These are phyloP conservation scores for Helicoverpa assulta DNA, from an alignment of 2,888 invertebrate species.

Conservation along the genomic window DNA sequence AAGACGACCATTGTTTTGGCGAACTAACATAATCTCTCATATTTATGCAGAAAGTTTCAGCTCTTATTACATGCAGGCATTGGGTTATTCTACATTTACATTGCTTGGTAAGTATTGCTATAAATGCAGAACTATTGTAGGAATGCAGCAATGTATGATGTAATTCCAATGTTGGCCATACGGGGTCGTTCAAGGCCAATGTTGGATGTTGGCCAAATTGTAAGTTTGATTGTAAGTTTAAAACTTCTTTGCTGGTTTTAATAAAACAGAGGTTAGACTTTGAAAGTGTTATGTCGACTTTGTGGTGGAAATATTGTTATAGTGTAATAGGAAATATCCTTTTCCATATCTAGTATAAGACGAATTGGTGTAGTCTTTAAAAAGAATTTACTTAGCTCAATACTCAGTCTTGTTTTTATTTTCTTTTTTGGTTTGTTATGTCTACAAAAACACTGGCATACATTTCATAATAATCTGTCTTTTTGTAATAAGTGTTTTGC, in stretches of 20 bases:
- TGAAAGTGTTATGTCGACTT: conserved; percentile 8
- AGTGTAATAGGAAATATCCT: conserved; percentile 3
- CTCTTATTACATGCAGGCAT: not conserved
- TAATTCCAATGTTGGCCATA: not conserved
- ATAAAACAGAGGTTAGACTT: conserved; percentile 17
- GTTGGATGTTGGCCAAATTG: conserved; percentile 9
- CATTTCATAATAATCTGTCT: too few species aligned
- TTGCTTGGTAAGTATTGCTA: not conserved
- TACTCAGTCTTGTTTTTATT: too few species aligned
- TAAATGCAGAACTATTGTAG: not conserved
- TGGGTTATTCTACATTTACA: conserved; percentile 1
- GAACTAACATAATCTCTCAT: conserved; percentile 21
- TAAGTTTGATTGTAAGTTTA: conserved; percentile 9
- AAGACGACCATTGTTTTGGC: conserved; percentile 15
- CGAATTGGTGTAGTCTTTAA: too few species aligned
- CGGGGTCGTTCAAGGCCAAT: conserved; percentile 4
- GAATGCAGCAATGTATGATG: not conserved
- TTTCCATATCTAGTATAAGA: not conserved
- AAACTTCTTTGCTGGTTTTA: conserved; percentile 15
- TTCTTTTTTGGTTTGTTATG: too few species aligned
- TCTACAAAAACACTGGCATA: too few species aligned
- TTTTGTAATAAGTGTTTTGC: too few species aligned
- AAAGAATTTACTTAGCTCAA: too few species aligned
- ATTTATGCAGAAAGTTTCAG: conserved; percentile 17
- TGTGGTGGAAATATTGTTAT: conserved; percentile 17